phyloP scores from a whole-genome alignment of 2,113 vertebrate genomes.

The Saguinus imperator region DNA sequence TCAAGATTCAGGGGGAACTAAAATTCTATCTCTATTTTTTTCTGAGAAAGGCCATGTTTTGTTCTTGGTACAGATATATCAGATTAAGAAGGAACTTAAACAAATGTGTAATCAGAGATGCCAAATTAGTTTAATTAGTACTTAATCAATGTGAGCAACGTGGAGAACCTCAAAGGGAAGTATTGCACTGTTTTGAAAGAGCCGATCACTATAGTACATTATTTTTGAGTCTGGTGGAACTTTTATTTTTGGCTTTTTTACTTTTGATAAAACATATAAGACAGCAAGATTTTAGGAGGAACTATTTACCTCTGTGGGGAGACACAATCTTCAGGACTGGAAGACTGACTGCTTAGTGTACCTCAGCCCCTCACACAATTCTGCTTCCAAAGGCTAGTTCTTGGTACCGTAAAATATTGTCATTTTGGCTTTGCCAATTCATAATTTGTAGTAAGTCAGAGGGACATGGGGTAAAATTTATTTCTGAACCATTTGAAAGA shows the following conservation, averaged over 20 bases:
- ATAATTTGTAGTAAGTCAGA: constrained; percentile 51
- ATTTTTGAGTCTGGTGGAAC: neutral
- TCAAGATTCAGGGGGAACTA: neutral
- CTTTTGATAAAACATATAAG: neutral
- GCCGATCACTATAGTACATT: neutral
- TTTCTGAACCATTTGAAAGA: constrained; percentile 28
- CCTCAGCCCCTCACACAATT: neutral
- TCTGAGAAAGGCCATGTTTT: neutral
- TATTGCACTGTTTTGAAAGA: neutral
- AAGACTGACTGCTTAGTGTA: neutral
- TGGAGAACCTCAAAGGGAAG: neutral
- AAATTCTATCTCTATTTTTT: neutral
- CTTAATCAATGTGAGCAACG: neutral
- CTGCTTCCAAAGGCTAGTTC: neutral
- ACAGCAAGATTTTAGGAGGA: neutral
- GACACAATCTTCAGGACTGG: neutral
- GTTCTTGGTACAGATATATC: neutral
- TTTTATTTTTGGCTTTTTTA: neutral
- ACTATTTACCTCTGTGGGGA: neutral
- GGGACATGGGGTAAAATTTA: constrained; percentile 13
- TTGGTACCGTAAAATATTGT: constrained; percentile 21
- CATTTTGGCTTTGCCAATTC: constrained; percentile 10
- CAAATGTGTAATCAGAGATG: neutral
- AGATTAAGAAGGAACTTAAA: neutral
- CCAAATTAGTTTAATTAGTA: neutral